These are phyloP conservation scores for Perca fluviatilis DNA, from an alignment of 2,113 vertebrate species.

Conservation along the genomic window DNA sequence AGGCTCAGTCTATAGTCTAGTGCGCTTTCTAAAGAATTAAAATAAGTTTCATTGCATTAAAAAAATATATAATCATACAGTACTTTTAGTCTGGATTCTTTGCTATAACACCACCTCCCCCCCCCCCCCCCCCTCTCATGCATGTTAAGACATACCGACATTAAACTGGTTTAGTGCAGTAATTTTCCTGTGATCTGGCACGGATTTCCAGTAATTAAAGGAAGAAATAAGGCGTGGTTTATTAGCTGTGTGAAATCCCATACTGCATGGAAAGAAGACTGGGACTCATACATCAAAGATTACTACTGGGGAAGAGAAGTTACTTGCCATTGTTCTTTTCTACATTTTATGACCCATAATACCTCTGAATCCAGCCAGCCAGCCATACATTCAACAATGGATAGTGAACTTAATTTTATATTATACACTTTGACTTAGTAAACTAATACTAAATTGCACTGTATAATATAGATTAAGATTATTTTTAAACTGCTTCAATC, in stretches of 20 bases:
- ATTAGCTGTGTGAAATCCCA: conserved; percentile 2
- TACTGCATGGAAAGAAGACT: neutral
- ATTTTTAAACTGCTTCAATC: too few species aligned
- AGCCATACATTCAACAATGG: neutral
- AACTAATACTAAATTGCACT: too few species aligned
- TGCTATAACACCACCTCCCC: neutral
- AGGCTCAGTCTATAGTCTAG: too few species aligned
- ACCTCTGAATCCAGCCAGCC: neutral
- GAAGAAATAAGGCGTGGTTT: neutral
- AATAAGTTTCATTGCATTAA: too few species aligned
- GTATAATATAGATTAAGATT: too few species aligned
- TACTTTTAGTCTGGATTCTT: neutral
- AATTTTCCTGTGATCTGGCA: conserved; percentile 4
- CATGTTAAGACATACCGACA: neutral
- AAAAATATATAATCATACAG: too few species aligned
- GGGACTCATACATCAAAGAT: neutral
- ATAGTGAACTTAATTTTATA: neutral
- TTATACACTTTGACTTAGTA: neutral
- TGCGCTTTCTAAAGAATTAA: too few species aligned
- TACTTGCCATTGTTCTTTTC: neutral
- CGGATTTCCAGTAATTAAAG: neutral
- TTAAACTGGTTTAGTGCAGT: neutral
- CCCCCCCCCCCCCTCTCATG: neutral
- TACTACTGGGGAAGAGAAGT: neutral
- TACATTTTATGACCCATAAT: neutral